Base-by-base conservation (phyloP, 2,888 invertebrate species). In the Clusia tigrina region DNA sequence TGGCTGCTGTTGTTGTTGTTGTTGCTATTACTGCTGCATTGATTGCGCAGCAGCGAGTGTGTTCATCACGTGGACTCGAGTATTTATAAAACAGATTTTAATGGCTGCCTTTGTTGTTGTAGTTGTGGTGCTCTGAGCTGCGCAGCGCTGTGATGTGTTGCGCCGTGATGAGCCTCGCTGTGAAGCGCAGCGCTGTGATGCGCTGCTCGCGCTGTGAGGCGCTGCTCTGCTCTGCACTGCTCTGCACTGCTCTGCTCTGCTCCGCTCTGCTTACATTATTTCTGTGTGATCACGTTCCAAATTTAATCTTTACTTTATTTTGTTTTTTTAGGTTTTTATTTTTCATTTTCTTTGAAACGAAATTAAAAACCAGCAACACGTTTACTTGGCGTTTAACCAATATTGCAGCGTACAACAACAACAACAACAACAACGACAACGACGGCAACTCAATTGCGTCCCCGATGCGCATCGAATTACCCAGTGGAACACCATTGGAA, bases 271-370 rank as follows among this genome's bases (percentile, higher is more conserved):
- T 42, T 42, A 42, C 42, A 5, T 17, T 42, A 10, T 12, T 46
- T 52, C 52, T 63, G 58, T 54, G 46, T 46, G 54, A 63, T 63
- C 63, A 63, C 63, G 63, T 63, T 46, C 62, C 58, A 58, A 63
- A 62, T 32, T 52, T 56, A 6, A 56, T 38, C 22, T 25, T n/a
- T n/a, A n/a, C n/a, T n/a, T n/a, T n/a, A n/a, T n/a, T n/a, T n/a
- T n/a, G n/a, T n/a, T n/a, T n/a, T n/a, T 22, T 38, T 56, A 10
- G 23, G 37, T 15, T 32, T 56, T 23, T 48, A 17, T 48, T 37
- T 37, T 37, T 12, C n/a, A n/a, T n/a, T n/a, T n/a, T n/a, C n/a
- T n/a, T 42, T 17, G n/a, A 42, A n/a, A 5, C 42, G 42, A 32
- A 32, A 32, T 32, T 32, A 12, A 32, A 32, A 32, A 32, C 12